Conservation (phyloP, 2,888 invertebrate species). For the Tridacna gigas region DNA sequence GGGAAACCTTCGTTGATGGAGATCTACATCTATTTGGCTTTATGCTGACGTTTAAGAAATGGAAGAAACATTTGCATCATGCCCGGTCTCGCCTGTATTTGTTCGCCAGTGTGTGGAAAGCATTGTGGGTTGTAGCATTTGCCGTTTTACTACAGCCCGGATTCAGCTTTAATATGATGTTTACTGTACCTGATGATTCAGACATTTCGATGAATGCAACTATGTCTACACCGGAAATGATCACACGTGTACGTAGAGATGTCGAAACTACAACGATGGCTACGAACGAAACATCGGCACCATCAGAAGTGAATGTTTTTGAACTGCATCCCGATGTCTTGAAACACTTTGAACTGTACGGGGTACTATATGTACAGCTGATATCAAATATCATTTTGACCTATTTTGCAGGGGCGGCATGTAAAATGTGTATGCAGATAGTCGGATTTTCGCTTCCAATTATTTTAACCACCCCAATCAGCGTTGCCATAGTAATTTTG, state of each 20-base stretch:
- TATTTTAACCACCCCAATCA: constrained; percentile 83
- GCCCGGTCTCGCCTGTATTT: constrained; percentile 72
- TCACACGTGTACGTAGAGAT: background rate
- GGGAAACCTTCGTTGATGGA: constrained; percentile 74
- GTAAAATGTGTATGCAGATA: constrained; percentile 85
- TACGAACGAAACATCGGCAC: constrained; percentile 15
- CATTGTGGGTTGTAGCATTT: constrained; percentile 69
- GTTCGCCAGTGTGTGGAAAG: constrained; percentile 74
- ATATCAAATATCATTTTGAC: constrained; percentile 81
- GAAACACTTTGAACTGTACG: constrained; percentile 67
- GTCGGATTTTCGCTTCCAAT: constrained; percentile 85
- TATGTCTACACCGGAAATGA: background rate
- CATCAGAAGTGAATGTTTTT: background rate
- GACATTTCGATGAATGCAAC: background rate
- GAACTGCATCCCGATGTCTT: constrained; percentile 44
- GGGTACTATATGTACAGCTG: constrained; percentile 68
- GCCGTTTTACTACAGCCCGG: constrained; percentile 69
- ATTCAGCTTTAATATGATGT: constrained; percentile 65
- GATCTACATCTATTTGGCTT: constrained; percentile 65
- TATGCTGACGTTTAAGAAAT: constrained; percentile 63
- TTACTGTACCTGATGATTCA: constrained; percentile 1
- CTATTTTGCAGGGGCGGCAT: constrained; percentile 86
- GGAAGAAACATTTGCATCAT: constrained; percentile 73
- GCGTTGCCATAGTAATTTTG: constrained; percentile 71
- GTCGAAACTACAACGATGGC: background rate